Base-by-base conservation (phyloP, 2,888 invertebrate genomes). In the Parasteatoda lunata region DNA sequence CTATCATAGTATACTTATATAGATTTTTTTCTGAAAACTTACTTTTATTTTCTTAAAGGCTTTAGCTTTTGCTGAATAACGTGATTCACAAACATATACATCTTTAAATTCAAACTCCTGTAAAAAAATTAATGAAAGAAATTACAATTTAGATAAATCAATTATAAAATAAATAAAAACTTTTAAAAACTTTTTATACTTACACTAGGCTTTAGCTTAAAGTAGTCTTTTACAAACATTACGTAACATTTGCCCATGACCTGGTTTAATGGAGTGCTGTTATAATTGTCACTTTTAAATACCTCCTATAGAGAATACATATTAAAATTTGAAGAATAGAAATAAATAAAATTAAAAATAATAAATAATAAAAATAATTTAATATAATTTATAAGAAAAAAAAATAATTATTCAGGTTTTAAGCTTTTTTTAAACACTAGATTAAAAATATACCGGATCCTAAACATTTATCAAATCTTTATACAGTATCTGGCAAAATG, bases 81-180 rank as follows among this genome's bases (percentile, higher is more conserved):
- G 94, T 30, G 97, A 98, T 92, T 99, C 99, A 92, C 99, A 99
- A 0, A 99, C 98, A 91, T 96, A 99, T 1, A 99, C 96, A 92
- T 99, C 98, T 91, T 97, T 97, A 89, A 98, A 97, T 0, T 95
- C 94, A 91, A 96, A 96, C 45, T 96, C 95, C 93, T 92, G 89
- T 15, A 90, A 89, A 59, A 69, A 73, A 54, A 47, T 15, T 47
- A 68, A 80, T 30, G 51, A 51, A 54, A 5, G 52, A 9, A 48
- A 73, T 11, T 15, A 11, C 30, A 5, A 54, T 59, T 73, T 8
- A n/a, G 6, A 54, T 30, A 47, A 68, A 51, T 59, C 51, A 48
- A 69, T 69, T 70, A 54, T 8, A 47, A 65, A 77, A 15, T 11
- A 68, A 13, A 54, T 51, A 69, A 45, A 47, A 11, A 76, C n/a